phyloP scores from a whole-genome alignment of 1,140 invertebrate genomes.

The Goniozus legneri region DNA sequence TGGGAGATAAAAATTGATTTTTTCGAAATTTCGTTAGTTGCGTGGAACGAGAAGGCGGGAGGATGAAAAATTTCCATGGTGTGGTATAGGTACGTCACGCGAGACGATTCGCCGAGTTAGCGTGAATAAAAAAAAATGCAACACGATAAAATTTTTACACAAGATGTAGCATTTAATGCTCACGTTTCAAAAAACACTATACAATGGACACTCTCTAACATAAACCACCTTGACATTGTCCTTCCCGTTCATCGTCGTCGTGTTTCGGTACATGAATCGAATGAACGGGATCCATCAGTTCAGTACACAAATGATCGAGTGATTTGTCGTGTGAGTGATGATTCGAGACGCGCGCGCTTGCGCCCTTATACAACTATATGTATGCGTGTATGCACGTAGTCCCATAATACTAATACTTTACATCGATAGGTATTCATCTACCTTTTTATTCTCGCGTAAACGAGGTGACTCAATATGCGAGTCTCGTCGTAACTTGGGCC shows the following conservation, averaged over 20 bases:
- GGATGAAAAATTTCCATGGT: no score
- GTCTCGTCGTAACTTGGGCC: neutral
- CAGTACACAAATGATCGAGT: constrained; percentile 34
- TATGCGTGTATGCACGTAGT: constrained; percentile 36
- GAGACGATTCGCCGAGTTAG: no score
- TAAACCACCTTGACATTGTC: constrained; percentile 49
- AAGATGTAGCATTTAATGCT: constrained; percentile 66
- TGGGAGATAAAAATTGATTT: no score
- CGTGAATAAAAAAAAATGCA: constrained; percentile 40
- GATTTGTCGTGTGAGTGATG: constrained; percentile 27
- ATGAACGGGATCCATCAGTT: constrained; percentile 39
- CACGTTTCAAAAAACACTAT: constrained; percentile 65
- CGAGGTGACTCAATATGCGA: constrained; percentile 8
- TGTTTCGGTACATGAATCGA: constrained; percentile 34
- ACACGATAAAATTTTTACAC: no score
- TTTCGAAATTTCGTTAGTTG: no score
- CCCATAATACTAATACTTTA: constrained; percentile 43
- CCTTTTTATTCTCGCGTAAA: constrained; percentile 14
- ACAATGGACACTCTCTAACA: constrained; percentile 59
- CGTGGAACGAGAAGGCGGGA: no score
- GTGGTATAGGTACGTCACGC: no score
- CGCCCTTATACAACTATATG: constrained; percentile 21
- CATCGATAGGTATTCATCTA: constrained; percentile 35
- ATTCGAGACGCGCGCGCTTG: constrained; percentile 36
- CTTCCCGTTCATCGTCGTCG: constrained; percentile 38